Evolutionary conservation across 2,797 vertebrate species (phyloP).

Genomic region (Synaphobranchus kaupii): DNA sequence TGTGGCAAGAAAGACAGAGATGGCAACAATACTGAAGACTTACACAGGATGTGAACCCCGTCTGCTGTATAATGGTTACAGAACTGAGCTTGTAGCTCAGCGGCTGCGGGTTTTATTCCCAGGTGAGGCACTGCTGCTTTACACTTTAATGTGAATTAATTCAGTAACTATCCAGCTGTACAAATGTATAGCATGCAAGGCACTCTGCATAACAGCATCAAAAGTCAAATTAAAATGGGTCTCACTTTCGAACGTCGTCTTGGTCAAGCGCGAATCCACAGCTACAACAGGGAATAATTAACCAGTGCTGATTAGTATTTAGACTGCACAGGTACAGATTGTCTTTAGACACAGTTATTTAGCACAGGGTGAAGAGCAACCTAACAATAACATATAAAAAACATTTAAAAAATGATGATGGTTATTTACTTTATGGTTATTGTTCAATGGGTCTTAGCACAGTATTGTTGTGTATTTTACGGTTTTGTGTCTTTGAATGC

Average conservation of each 20-base stretch:
- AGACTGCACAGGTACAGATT: neutral
- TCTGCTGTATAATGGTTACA: neutral
- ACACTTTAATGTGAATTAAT: neutral
- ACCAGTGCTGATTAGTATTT: neutral
- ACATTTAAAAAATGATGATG: neutral
- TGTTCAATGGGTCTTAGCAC: neutral
- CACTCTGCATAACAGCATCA: neutral
- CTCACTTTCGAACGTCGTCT: slow-evolving; percentile 55
- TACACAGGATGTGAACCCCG: neutral
- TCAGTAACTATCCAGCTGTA: neutral
- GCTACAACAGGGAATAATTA: slow-evolving; percentile 63
- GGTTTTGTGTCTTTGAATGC: neutral
- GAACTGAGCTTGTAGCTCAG: neutral
- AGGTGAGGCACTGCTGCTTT: neutral
- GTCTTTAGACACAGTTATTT: neutral
- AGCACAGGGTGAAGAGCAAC: too few species aligned
- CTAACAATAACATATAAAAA: neutral
- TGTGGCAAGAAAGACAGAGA: slow-evolving; percentile 50
- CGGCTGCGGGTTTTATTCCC: neutral
- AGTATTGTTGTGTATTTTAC: neutral
- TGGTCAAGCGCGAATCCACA: slow-evolving; percentile 73
- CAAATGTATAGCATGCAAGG: neutral
- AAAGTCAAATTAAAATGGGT: neutral
- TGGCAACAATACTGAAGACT: too few species aligned
- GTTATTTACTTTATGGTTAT: neutral